Percentiles rank a stretch among this genome's conserved stretches.
phyloP scores from a whole-genome alignment of 2,888 invertebrate species.

The Trissonchulus latispiculum region DNA sequence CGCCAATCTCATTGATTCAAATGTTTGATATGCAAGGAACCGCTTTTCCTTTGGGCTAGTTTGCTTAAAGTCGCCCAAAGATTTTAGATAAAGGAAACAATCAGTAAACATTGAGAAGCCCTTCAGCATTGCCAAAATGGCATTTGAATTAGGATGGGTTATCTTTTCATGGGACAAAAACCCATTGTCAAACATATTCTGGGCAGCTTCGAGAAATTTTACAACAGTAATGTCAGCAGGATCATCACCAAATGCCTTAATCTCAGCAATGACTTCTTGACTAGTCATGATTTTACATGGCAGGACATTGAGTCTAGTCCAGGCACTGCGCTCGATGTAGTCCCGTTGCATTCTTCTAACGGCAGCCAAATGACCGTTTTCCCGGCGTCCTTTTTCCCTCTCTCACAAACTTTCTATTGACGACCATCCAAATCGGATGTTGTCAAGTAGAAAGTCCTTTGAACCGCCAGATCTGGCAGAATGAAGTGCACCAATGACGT shows the following conservation, averaged over 20 bases:
- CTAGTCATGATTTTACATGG: background rate
- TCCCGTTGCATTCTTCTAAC: background rate
- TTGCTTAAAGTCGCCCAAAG: background rate
- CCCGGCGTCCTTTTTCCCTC: background rate
- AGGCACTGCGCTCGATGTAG: background rate
- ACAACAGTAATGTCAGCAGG: too few relatives aligned
- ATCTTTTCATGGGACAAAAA: background rate
- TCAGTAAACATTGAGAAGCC: background rate
- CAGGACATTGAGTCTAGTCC: background rate
- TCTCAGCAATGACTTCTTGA: background rate
- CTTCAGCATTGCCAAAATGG: background rate
- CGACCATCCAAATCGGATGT: conserved; percentile 7
- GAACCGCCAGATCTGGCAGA: background rate
- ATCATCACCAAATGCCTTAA: too few relatives aligned
- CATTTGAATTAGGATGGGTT: background rate
- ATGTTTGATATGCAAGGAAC: conserved; percentile 7
- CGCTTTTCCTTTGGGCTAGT: background rate
- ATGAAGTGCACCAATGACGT: background rate
- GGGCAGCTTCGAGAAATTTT: background rate
- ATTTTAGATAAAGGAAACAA: background rate
- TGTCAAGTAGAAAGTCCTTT: background rate
- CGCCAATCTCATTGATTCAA: background rate
- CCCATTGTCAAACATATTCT: background rate
- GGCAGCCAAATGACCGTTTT: background rate
- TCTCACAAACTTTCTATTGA: background rate